Evolutionary conservation across 2,113 vertebrate species (phyloP), one percentile per base, ranked within the genome.

Genomic region (Ochotona curzoniae): DNA sequence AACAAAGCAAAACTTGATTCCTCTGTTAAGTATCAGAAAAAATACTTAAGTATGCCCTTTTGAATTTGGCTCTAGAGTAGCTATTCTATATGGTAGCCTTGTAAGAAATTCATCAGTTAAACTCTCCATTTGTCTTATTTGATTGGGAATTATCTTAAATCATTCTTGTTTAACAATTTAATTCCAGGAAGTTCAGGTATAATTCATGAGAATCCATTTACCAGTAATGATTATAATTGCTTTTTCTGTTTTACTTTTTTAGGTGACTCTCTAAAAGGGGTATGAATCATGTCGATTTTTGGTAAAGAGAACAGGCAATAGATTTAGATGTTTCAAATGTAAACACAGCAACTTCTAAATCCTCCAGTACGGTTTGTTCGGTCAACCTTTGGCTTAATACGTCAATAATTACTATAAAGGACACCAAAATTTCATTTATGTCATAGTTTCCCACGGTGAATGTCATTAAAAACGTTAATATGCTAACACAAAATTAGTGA

Each of bases 131-230:
- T 95, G 66, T 96, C 92, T 96, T 60, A 71, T 96, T 78, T 91
- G 89, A 94, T 89, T 91, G 73, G 74, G 51, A 95, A 95, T 95
- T 94, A 91, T 64, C 87, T 94, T 95, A 96, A 95, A 95, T 97
- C 91, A 92, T 95, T 82, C 61, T 91, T 96, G 91, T 91, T 97
- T 95, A 96, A 93, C 96, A 97, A 95, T 91, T 95, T 97, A 94
- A 95, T 94, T 93, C 90, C 90, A 93, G 71, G 78, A 96, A 96
- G 90, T 90, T 83, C 94, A 95, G 90, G 95, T 95, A 69, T 96
- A 93, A 93, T 97, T 95, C 69, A 93, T 87, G 83, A 90, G 79
- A 94, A 73, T 23, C 84, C 95, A 95, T 95, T 95, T 93, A 89
- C 89, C 82, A 97, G 90, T 94, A 93, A 96, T 71, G 81, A 86